Conservation (phyloP, 2,113 vertebrate genomes). For the Columba janthina region DNA sequence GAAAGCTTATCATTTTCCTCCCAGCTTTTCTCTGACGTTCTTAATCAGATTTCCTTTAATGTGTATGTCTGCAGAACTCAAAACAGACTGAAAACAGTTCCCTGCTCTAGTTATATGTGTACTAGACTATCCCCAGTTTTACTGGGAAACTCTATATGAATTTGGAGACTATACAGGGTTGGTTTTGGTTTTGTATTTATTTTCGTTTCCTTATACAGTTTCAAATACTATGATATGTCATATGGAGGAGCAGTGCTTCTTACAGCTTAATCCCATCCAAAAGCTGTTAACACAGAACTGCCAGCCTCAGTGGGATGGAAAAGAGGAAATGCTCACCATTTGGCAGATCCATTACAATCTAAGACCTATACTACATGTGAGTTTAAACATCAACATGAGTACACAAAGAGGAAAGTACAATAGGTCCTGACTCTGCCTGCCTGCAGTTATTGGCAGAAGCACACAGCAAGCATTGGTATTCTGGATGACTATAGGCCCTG, state of each 20-base stretch:
- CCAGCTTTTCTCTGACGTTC: background rate
- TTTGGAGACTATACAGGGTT: background rate
- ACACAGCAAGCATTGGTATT: background rate
- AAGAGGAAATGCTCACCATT: background rate
- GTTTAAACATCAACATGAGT: background rate
- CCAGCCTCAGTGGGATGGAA: background rate
- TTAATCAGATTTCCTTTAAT: background rate
- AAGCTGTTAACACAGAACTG: background rate
- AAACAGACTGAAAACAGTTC: background rate
- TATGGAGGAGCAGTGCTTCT: background rate
- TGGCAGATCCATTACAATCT: background rate
- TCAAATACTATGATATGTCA: background rate
- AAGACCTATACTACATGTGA: background rate
- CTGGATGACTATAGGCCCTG: background rate
- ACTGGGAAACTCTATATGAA: background rate
- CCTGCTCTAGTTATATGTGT: background rate
- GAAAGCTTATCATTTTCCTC: background rate
- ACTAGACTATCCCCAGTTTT: background rate
- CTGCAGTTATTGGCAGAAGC: background rate
- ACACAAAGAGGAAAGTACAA: background rate
- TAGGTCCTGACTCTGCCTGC: background rate
- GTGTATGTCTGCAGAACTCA: background rate
- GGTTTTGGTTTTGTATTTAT: background rate
- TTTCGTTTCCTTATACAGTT: background rate
- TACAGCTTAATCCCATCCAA: background rate